A percentile compares a stretch with the other conserved stretches of the same genome.
Evolutionary conservation across 2,113 vertebrate genomes (phyloP).

Genomic region (Rhea pennata): DNA sequence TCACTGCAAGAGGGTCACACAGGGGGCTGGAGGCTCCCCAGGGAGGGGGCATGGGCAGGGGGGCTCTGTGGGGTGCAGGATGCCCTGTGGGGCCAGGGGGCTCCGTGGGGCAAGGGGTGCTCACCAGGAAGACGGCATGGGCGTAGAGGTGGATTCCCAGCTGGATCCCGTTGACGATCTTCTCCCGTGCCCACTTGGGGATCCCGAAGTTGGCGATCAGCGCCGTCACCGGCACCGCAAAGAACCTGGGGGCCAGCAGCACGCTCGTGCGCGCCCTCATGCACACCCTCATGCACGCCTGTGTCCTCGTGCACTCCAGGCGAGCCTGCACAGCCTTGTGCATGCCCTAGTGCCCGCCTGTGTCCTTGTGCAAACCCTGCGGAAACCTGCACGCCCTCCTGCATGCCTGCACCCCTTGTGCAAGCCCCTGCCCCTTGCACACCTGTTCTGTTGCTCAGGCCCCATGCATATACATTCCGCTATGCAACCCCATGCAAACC

Average conservation of each 20-base stretch:
- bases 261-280: not conserved
- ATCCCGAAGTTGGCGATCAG: conserved; percentile 93
- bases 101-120: not conserved
- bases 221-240: conserved; percentile 91
- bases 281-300: too few relatives aligned
- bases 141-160: conserved; percentile 92
- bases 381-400: too few relatives aligned
- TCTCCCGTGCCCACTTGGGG: conserved; percentile 93
- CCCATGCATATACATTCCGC: not conserved
- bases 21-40: not conserved
- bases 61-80: not conserved
- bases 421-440: too few relatives aligned
- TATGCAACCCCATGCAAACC: conserved; percentile 59
- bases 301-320: too few relatives aligned
- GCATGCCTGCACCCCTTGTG: too few relatives aligned
- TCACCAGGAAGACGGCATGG: conserved; percentile 88
- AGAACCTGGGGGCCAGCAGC: conserved; percentile 80
- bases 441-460: too few relatives aligned
- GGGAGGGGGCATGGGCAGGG: not conserved
- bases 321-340: too few relatives aligned
- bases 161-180: conserved; percentile 94
- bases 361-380: too few relatives aligned
- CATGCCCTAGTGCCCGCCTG: too few relatives aligned
- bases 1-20: not conserved
- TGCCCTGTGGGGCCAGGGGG: not conserved